These are phyloP conservation scores for Verasper variegatus DNA, from an alignment of 2,113 vertebrate species.

Conservation along the genomic window DNA sequence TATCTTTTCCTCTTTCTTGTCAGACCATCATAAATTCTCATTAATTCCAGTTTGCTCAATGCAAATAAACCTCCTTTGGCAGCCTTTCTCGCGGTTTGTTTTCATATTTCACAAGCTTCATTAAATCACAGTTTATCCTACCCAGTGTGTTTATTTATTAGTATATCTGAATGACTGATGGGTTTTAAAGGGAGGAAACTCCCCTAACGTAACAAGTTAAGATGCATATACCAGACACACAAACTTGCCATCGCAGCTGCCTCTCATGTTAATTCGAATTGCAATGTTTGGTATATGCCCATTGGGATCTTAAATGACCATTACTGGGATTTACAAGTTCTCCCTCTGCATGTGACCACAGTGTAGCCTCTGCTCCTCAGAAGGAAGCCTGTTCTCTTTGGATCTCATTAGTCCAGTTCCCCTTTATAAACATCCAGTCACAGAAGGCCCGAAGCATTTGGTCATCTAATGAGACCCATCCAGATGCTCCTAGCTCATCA, in stretches of 20 bases:
- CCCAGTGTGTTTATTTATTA: background rate
- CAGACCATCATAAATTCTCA: slow-evolving; percentile 44
- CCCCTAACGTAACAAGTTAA: background rate
- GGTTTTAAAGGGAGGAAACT: background rate
- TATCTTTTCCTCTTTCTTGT: slow-evolving; percentile 28
- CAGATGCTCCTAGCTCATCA: slow-evolving; percentile 69
- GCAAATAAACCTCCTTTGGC: slow-evolving; percentile 2
- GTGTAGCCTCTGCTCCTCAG: slow-evolving; percentile 24
- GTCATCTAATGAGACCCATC: slow-evolving; percentile 67
- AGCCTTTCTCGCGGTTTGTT: slow-evolving; percentile 18
- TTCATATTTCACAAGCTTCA: slow-evolving; percentile 8
- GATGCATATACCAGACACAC: slow-evolving; percentile 3
- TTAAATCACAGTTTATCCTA: slow-evolving; percentile 6
- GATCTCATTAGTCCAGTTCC: slow-evolving; percentile 68
- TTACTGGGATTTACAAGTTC: slow-evolving; percentile 29
- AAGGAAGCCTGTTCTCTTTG: slow-evolving; percentile 49
- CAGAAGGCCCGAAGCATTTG: slow-evolving; percentile 56
- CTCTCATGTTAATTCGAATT: slow-evolving; percentile 21
- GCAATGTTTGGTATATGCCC: slow-evolving; percentile 26
- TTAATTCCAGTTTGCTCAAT: slow-evolving; percentile 28
- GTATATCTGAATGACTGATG: background rate
- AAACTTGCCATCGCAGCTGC: slow-evolving; percentile 16
- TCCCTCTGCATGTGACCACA: slow-evolving; percentile 36
- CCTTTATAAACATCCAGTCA: slow-evolving; percentile 61
- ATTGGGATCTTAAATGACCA: slow-evolving; percentile 19